Evolutionary conservation across 2,113 vertebrate genomes (phyloP), one percentile per base, ranked within the genome.

Genomic region (Tylochromis polylepis): DNA sequence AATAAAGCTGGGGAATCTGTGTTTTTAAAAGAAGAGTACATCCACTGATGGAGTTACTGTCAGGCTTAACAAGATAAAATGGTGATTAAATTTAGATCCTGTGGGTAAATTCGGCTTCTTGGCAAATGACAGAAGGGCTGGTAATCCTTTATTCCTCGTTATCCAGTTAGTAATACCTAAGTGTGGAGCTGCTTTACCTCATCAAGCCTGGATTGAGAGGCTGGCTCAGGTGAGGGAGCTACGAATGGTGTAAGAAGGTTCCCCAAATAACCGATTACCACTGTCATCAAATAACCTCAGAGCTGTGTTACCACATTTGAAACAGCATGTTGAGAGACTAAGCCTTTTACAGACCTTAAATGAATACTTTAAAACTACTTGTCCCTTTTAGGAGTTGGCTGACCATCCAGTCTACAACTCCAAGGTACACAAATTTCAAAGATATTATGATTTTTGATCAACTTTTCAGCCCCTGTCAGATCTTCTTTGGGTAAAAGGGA

Each of bases 151-250:
- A 41, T 85, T 85, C 34, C 29, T 18, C 12, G 53, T 90, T 16
- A 95, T 94, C 93, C 87, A 24, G n/a, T 91, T 93, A 94, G 70
- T 56, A 83, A 84, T 41, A 87, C 87, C 90, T 92, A 90, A 93
- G 62, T 79, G 87, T 62, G 91, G 88, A 91, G 88, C 87, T 43
- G 94, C 93, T 94, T 95, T 85, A 86, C 84, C 85, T 92, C 29
- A 82, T 38, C 16, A 5, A 7, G 15, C 82, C 59, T 3, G 2
- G 90, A 93, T 88, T 90, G 83, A 90, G 16, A 90, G 84, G 90
- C 27, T 80, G 59, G 6, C 83, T 36, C 67, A 83, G 91, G 88
- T 88, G 77, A 94, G 41, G 53, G 34, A 67, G 57, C 29, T n/a
- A 5, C 72, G 82, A 87, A 85, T 79, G 60, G 62, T 56, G 57